These are phyloP conservation scores for Brachionus koreanus DNA, from an alignment of 1,140 invertebrate genomes.

Conservation along the genomic window DNA sequence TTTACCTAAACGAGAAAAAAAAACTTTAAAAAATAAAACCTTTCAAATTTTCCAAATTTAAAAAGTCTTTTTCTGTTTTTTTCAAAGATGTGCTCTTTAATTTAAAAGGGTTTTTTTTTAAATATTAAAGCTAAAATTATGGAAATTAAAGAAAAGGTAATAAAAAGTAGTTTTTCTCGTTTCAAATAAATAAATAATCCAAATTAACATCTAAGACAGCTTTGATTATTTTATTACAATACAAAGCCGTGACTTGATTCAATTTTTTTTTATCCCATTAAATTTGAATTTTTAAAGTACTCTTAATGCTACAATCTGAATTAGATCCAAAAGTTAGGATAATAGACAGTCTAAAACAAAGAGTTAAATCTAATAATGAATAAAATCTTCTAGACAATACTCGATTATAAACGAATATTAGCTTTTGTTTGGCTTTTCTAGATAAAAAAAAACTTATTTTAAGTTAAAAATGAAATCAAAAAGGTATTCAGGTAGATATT, in stretches of 20 bases:
- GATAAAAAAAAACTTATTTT: conserved; percentile 24
- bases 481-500: conserved; percentile 35
- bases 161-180: background rate
- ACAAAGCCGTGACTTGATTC: no score
- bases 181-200: no score
- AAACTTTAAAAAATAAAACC: background rate
- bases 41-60: background rate
- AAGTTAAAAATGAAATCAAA: background rate
- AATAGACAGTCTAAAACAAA: background rate
- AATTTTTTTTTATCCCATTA: background rate
- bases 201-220: no score
- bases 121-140: background rate
- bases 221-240: no score
- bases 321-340: background rate
- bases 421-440: conserved; percentile 21
- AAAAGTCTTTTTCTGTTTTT: background rate
- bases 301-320: background rate
- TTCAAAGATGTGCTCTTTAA: background rate
- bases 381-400: background rate
- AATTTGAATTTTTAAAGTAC: background rate
- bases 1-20: background rate
- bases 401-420: conserved; percentile 1
- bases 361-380: background rate
- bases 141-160: background rate
- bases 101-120: background rate